Evolutionary conservation across 2,888 invertebrate genomes (phyloP), one percentile per base, ranked within the genome.

Genomic region (Eupithecia subumbrata): DNA sequence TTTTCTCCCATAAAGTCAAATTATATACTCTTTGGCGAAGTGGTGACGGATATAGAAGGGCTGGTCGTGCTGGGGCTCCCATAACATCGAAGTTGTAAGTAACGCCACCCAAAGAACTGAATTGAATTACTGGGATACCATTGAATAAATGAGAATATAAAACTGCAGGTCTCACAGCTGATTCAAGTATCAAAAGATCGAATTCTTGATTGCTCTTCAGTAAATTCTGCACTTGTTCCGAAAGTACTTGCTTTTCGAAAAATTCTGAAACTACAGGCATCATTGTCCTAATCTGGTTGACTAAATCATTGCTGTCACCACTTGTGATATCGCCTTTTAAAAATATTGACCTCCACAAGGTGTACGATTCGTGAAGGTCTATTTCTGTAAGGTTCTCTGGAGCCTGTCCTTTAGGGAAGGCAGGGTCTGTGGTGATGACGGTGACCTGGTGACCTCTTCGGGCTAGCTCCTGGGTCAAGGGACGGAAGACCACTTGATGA

Each of bases 361-460:
- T 56, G 30, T 88, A 88, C 0, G 88, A 85, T 63, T 88, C 84
- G 40, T 87, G 83, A 0, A 90, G 66, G 67, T 90, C 85, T 14
- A 93, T 89, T 83, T 92, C 90, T n/a, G 83, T 92, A 1, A 93
- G 82, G 77, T 94, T 95, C 2, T 48, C 22, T 3, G 88, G 89
- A 1, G 84, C 8, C 60, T 81, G 25, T 34, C 83, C 90, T 77
- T 87, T 84, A 0, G 84, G 78, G 43, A 85, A 92, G 0, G 78
- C 86, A 11, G 95, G 94, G 76, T 95, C 83, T 37, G 95, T 73
- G 2, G 95, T 94, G 0, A 95, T 80, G 0, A 94, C 85, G 0
- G 90, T 86, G 0, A 95, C 81, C 71, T 95, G 87, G 74, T 95
- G 95, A 1, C 95, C 95, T 18, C 91, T 85, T 68, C 82, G 88